Conservation (phyloP, 2,797 vertebrate species). For the Carapus acus region DNA sequence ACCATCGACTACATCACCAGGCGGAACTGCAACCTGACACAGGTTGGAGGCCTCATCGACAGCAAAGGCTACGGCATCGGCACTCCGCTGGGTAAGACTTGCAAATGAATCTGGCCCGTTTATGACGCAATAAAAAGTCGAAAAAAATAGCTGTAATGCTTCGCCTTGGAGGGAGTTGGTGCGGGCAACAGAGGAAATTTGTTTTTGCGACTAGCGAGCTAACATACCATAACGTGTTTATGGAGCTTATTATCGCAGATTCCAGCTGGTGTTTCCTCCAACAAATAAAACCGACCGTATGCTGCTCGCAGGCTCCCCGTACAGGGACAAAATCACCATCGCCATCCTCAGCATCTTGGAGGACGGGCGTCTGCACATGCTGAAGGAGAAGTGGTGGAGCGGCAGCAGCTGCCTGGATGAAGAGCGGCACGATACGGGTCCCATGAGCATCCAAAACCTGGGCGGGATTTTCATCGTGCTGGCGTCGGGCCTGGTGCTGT, state of each 20-base stretch:
- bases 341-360: conserved; percentile 95
- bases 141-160: background rate
- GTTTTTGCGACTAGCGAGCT: conserved; percentile 31
- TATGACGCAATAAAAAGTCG: conserved; percentile 1
- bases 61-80: conserved; percentile 97
- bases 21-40: conserved; percentile 96
- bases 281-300: conserved; percentile 55
- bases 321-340: conserved; percentile 97
- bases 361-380: conserved; percentile 91
- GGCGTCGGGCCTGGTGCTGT: conserved; percentile 92
- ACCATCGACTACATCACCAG: conserved; percentile 94
- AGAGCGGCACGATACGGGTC: conserved; percentile 88
- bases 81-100: conserved; percentile 87
- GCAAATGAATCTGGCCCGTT: conserved; percentile 1
- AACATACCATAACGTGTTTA: conserved; percentile 47
- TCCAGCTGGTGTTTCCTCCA: conserved; percentile 54
- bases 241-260: conserved; percentile 58
- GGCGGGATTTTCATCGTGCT: conserved; percentile 97
- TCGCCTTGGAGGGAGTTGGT: conserved; percentile 24
- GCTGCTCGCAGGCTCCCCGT: conserved; percentile 84
- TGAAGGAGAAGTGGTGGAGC: conserved; percentile 99
- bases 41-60: conserved; percentile 94
- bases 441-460: conserved; percentile 95
- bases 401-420: conserved; percentile 90
- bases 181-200: conserved; percentile 13